phyloP scores from a whole-genome alignment of 37 sponge, comb jelly and placozoan species.

The Petrosia ficiformis region DNA sequence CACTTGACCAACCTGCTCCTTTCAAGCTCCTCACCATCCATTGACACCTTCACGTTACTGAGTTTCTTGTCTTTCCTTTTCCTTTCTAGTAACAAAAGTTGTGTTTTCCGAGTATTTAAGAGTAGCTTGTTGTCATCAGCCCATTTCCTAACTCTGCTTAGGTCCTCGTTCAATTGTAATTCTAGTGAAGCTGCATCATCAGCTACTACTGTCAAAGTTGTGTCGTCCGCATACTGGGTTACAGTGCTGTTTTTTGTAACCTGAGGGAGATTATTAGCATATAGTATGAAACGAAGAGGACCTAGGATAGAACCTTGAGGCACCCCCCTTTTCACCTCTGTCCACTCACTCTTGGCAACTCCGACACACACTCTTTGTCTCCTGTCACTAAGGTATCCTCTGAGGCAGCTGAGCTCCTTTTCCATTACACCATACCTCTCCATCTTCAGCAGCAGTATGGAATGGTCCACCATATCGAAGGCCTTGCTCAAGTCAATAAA shows the following conservation, averaged over 20 bases:
- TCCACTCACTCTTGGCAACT: not conserved
- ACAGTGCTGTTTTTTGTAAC: not conserved
- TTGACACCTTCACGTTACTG: too few relatives aligned
- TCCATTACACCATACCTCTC: not conserved
- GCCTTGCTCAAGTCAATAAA: conserved; percentile 26
- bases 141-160: too few relatives aligned
- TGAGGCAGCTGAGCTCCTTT: conserved; percentile 2
- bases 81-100: too few relatives aligned
- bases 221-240: not conserved
- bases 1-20: too few relatives aligned
- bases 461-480: conserved; percentile 12
- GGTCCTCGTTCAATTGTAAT: too few relatives aligned
- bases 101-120: too few relatives aligned
- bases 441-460: not conserved
- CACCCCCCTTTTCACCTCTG: not conserved
- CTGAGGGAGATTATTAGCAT: not conserved
- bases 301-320: conserved; percentile 43
- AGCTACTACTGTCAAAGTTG: too few relatives aligned
- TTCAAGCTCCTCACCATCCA: too few relatives aligned
- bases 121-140: too few relatives aligned
- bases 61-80: too few relatives aligned
- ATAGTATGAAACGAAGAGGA: conserved; percentile 16
- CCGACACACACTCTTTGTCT: not conserved
- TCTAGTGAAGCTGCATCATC: too few relatives aligned
- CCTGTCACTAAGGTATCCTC: conserved; percentile 5